phyloP scores from a whole-genome alignment of 2,113 vertebrate species.

The Mixornis gularis region DNA sequence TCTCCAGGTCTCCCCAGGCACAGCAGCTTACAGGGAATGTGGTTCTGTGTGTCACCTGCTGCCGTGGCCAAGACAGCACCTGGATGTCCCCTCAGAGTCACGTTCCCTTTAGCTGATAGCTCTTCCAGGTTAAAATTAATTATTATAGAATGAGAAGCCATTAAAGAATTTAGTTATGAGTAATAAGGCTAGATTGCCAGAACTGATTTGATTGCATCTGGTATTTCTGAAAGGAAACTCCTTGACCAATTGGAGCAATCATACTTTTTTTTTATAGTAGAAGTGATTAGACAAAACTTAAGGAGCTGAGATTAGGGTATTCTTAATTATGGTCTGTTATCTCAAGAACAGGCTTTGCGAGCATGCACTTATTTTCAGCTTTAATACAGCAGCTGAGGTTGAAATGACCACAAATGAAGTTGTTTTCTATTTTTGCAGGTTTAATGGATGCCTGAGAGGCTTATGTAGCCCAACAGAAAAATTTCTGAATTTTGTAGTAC shows the following conservation, averaged over 20 bases:
- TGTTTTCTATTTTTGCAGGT: not conserved
- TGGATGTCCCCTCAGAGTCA: not conserved
- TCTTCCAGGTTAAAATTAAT: not conserved
- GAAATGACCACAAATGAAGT: not conserved
- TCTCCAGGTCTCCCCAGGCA: not conserved
- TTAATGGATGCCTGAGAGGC: not conserved
- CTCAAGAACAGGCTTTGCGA: not conserved
- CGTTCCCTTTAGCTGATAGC: not conserved
- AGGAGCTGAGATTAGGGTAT: not conserved
- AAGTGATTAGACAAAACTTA: not conserved
- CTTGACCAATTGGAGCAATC: not conserved
- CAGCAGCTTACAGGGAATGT: not conserved
- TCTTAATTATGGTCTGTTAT: not conserved
- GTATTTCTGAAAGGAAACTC: not conserved
- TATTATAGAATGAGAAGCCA: not conserved
- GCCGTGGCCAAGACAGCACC: not conserved
- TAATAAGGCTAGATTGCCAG: not conserved
- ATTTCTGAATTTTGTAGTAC: not conserved
- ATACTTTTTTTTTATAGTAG: not conserved
- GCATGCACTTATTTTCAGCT: not conserved
- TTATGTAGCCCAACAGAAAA: not conserved
- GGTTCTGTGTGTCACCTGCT: not conserved
- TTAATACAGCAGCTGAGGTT: not conserved
- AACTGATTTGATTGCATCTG: not conserved
- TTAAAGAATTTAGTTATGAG: not conserved